phyloP scores from a whole-genome alignment of 2,797 vertebrate species.

The Gambelia wislizenii region DNA sequence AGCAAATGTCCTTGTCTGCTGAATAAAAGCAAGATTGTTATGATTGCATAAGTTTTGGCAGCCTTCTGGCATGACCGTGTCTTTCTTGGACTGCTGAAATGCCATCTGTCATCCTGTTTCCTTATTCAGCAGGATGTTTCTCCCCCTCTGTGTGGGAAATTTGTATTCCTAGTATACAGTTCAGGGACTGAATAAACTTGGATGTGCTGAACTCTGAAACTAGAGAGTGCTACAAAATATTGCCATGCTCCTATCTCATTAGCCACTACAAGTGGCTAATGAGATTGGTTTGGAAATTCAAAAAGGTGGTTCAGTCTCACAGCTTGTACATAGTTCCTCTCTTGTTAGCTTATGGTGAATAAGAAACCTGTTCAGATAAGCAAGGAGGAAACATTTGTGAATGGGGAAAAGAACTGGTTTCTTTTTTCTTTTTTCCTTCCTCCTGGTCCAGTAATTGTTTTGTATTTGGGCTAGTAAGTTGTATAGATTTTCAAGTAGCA shows the following conservation, averaged over 20 bases:
- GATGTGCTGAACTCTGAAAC: constrained; percentile 1
- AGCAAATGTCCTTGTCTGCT: neutral
- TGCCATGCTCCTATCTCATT: no score
- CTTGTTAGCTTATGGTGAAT: neutral
- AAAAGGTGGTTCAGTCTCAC: neutral
- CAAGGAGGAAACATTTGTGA: neutral
- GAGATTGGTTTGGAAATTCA: constrained; percentile 9
- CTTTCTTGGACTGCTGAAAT: constrained; percentile 31
- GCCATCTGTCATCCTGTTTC: constrained; percentile 18
- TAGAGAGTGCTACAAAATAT: neutral
- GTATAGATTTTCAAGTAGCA: neutral
- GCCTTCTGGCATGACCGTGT: constrained; percentile 38
- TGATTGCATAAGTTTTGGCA: constrained; percentile 47
- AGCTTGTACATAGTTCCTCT: neutral
- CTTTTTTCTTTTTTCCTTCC: neutral
- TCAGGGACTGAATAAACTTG: neutral
- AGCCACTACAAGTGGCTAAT: no score
- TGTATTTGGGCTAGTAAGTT: neutral
- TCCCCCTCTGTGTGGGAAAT: neutral
- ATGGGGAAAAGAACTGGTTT: neutral
- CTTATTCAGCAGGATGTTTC: constrained; percentile 19
- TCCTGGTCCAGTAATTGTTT: neutral
- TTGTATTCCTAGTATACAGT: constrained; percentile 14
- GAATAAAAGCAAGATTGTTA: constrained; percentile 2
- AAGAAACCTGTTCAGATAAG: neutral